These are phyloP conservation scores for Cheilosia soror DNA, from an alignment of 2,888 invertebrate species.

Conservation along the genomic window DNA sequence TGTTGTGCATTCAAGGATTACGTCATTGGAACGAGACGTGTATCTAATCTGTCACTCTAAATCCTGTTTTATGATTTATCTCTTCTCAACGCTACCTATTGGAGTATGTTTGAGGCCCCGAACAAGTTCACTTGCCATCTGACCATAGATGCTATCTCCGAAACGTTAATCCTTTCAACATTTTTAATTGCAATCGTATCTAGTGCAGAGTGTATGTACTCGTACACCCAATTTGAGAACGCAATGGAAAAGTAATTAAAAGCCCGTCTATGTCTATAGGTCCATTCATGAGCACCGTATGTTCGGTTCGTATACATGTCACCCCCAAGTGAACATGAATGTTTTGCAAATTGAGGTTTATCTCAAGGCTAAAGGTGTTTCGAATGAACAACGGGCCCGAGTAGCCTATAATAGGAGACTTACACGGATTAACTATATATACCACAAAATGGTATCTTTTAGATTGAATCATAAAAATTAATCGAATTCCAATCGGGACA, in stretches of 20 bases:
- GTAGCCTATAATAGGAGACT: slow-evolving; percentile 7
- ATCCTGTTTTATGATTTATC: slow-evolving; percentile 27
- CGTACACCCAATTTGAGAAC: slow-evolving; percentile 14
- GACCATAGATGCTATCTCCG: slow-evolving; percentile 19
- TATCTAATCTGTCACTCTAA: neutral
- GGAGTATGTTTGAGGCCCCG: neutral
- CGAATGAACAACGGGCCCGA: slow-evolving; percentile 13
- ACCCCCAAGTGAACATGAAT: slow-evolving; percentile 48
- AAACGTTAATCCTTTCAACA: slow-evolving; percentile 32
- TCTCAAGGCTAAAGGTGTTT: slow-evolving; percentile 64
- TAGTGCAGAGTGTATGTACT: neutral
- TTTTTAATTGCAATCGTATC: slow-evolving; percentile 44
- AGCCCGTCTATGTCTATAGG: slow-evolving; percentile 14
- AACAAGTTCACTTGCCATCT: slow-evolving; percentile 20
- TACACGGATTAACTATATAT: slow-evolving; percentile 16
- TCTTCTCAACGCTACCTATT: neutral
- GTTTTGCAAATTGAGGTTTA: slow-evolving; percentile 59
- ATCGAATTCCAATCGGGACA: slow-evolving; percentile 58
- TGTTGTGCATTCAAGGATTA: neutral
- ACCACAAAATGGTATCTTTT: slow-evolving; percentile 33
- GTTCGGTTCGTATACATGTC: slow-evolving; percentile 39
- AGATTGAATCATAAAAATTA: slow-evolving; percentile 65
- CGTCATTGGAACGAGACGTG: slow-evolving; percentile 10
- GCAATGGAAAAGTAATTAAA: slow-evolving; percentile 44
- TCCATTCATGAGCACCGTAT: slow-evolving; percentile 17